phyloP scores from a whole-genome alignment of 2,888 invertebrate species.

The Halocaridina rubra region DNA sequence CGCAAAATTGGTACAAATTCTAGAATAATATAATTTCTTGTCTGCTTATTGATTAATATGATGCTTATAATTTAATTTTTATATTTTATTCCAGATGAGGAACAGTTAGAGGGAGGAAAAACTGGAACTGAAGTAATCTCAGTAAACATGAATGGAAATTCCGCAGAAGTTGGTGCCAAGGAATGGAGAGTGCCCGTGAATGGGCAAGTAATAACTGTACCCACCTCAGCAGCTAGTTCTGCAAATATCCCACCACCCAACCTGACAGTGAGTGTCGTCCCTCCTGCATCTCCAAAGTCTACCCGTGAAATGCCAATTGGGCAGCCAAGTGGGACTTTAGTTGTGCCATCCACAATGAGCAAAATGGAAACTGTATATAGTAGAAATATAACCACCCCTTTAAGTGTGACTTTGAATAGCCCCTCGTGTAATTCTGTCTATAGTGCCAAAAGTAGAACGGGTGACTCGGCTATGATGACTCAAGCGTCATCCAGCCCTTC shows the following conservation, averaged over 20 bases:
- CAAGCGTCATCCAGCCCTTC: background rate
- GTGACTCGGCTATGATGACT: background rate
- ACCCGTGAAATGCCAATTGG: background rate
- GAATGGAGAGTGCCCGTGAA: slow-evolving; percentile 37
- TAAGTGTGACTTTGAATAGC: slow-evolving; percentile 22
- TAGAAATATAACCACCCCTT: slow-evolving; percentile 5
- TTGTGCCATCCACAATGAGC: background rate
- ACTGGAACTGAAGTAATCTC: background rate
- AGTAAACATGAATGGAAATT: background rate
- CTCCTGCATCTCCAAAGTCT: background rate
- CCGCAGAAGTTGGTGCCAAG: background rate
- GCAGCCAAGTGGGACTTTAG: background rate
- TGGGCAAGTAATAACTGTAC: slow-evolving; percentile 22
- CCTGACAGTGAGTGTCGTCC: background rate
- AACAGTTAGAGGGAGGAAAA: slow-evolving; percentile 16
- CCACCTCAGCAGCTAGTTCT: background rate
- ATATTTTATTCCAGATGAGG: slow-evolving; percentile 1
- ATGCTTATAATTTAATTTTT: background rate
- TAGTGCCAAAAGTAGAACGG: slow-evolving; percentile 24
- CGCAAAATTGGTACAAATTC: no score
- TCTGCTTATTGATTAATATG: background rate
- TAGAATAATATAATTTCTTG: no score
- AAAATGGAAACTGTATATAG: background rate
- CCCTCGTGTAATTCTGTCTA: background rate
- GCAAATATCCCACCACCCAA: background rate